Evolutionary conservation across 2,888 invertebrate genomes (phyloP), one percentile per base, ranked within the genome.

Genomic region (Orthonychiurus folsomi): DNA sequence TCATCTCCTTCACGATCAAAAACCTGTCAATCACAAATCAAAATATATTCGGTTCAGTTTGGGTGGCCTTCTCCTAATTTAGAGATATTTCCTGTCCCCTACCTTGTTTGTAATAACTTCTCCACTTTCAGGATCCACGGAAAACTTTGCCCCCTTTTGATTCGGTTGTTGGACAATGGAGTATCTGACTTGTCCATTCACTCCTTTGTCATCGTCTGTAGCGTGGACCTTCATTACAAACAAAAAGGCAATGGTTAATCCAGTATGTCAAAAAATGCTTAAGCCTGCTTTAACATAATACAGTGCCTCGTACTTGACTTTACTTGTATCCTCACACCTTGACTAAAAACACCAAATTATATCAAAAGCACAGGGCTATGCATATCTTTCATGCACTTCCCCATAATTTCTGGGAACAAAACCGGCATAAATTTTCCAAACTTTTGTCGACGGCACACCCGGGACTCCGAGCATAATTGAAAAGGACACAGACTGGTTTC

Each of bases 1-100:
- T 93, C 93, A 74, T 96, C 95, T 0, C 93, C 93, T 80, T 96
- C 96, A 66, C 95, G 85, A 80, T 96, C 94, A 76, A 96, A 95
- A 24, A 93, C 93, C 81, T 82, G 68, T n/a, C n/a, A 0, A 28
- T 25, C 48, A 60, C 55, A 59, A 56, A 18, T 28, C 24, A 55
- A 5, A 52, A 25, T 1, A 23, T 25, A 52, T n/a, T n/a, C n/a
- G n/a, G n/a, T n/a, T n/a, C n/a, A n/a, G n/a, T 2, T 54, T 24
- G n/a, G n/a, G n/a, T n/a, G n/a, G n/a, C n/a, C n/a, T n/a, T n/a
- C n/a, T n/a, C 23, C 23, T 52, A 15, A 47, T 20, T 52, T 52
- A n/a, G n/a, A 20, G 37, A 37, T 37, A 9, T 37, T 37, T 37
- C n/a, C n/a, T n/a, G n/a, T n/a, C 50, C 18, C 52, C 53, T 5